These are phyloP conservation scores for Diabrotica undecimpunctata DNA, from an alignment of 1,140 invertebrate genomes.

Conservation along the genomic window DNA sequence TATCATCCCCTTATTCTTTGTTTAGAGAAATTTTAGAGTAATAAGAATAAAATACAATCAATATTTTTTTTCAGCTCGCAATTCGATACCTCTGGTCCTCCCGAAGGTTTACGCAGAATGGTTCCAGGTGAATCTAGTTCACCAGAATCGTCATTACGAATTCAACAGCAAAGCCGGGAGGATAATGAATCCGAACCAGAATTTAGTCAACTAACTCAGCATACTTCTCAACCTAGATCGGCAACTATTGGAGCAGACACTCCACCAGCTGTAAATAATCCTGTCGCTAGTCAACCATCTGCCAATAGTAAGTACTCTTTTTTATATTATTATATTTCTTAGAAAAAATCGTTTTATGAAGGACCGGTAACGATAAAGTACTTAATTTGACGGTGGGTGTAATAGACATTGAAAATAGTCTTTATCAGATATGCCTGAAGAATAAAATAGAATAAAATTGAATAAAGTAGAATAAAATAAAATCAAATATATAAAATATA, in stretches of 20 bases:
- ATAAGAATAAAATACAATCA: background rate
- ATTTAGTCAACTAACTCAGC: conserved; percentile 23
- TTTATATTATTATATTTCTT: too few relatives aligned
- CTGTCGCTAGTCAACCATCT: conserved; percentile 1
- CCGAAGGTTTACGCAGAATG: conserved; percentile 56
- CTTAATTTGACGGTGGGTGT: too few relatives aligned
- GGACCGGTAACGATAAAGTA: too few relatives aligned
- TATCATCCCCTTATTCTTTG: too few relatives aligned
- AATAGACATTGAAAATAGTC: too few relatives aligned
- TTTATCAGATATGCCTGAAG: too few relatives aligned
- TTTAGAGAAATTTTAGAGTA: too few relatives aligned
- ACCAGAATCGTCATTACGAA: conserved; percentile 33
- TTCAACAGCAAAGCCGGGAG: conserved; percentile 26
- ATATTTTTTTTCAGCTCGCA: conserved; percentile 17
- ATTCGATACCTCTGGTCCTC: conserved; percentile 45
- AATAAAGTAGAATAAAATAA: too few relatives aligned
- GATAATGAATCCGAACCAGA: conserved; percentile 42
- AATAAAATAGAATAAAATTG: too few relatives aligned
- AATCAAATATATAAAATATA: too few relatives aligned
- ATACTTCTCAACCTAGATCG: conserved; percentile 34
- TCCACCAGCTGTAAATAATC: conserved; percentile 31
- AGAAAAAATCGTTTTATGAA: too few relatives aligned
- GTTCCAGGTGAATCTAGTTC: conserved; percentile 53
- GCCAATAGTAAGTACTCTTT: conserved; percentile 29
- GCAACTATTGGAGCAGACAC: conserved; percentile 45